Percentiles rank a stretch among this genome's conserved stretches.
Conservation (phyloP, 2,797 vertebrate species). For the Pseudocheirus occidentalis region DNA sequence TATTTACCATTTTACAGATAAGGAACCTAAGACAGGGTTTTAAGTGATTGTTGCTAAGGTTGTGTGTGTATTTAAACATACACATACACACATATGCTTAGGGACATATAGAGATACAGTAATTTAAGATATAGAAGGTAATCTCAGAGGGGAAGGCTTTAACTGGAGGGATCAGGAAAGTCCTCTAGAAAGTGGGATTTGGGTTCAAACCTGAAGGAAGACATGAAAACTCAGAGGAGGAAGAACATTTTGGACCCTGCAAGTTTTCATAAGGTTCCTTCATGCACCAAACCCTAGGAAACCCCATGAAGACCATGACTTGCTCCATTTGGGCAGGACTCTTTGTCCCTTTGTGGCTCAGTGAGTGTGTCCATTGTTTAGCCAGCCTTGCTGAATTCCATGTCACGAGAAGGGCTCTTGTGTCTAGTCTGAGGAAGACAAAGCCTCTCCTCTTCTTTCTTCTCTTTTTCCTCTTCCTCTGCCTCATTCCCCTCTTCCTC, state of each 20-base stretch:
- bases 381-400: neutral
- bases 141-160: neutral
- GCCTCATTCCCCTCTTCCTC: neutral
- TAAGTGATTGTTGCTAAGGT: neutral
- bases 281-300: neutral
- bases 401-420: neutral
- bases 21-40: neutral
- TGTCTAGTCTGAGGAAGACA: fast-evolving
- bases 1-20: neutral
- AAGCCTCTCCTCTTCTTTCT: neutral
- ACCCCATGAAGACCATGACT: neutral
- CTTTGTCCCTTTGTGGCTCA: neutral
- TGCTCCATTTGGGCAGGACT: neutral
- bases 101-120: neutral
- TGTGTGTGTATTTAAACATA: too few species aligned
- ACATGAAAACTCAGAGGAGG: neutral
- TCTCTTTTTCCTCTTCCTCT: neutral
- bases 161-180: neutral
- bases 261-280: neutral
- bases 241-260: neutral
- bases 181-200: neutral
- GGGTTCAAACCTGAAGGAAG: neutral
- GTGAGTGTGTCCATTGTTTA: neutral
- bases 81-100: neutral
- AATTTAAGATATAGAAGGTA: neutral